These are phyloP conservation scores for Pristionchus arcanus DNA, from an alignment of 2,888 invertebrate species.

Conservation along the genomic window DNA sequence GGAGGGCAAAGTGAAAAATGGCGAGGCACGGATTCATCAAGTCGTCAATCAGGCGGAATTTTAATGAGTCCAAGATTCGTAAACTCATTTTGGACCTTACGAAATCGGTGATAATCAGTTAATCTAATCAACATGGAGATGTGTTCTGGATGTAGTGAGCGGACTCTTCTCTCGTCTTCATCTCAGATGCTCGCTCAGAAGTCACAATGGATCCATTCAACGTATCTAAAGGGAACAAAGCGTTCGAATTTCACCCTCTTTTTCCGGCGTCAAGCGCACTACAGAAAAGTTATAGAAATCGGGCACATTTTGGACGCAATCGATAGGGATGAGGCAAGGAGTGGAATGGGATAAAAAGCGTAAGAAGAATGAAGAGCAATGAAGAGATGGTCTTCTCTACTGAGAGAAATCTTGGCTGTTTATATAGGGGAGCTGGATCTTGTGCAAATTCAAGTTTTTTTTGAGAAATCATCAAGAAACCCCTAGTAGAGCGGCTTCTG, in stretches of 20 bases:
- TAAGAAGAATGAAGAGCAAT: neutral
- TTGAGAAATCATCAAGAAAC: neutral
- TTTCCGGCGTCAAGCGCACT: slow-evolving; percentile 1
- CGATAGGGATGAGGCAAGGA: neutral
- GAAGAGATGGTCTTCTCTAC: neutral
- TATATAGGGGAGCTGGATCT: slow-evolving; percentile 18
- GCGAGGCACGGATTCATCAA: neutral
- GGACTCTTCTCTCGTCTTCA: neutral
- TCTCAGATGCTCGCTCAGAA: neutral
- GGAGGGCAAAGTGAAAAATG: neutral
- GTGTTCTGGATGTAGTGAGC: slow-evolving; percentile 1
- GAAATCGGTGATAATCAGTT: no score
- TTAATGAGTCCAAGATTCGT: no score
- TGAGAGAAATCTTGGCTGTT: neutral
- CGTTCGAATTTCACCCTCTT: slow-evolving; percentile 4
- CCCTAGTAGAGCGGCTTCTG: neutral
- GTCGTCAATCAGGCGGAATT: neutral
- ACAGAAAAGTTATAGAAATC: neutral
- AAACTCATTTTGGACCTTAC: no score
- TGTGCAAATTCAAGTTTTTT: slow-evolving; percentile 6
- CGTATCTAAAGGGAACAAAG: neutral
- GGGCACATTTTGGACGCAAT: neutral
- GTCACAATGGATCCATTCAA: neutral
- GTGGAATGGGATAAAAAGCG: neutral
- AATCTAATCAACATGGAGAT: neutral